These are phyloP conservation scores for Leucoptera coffeella DNA, from an alignment of 2,888 invertebrate genomes.

Conservation along the genomic window DNA sequence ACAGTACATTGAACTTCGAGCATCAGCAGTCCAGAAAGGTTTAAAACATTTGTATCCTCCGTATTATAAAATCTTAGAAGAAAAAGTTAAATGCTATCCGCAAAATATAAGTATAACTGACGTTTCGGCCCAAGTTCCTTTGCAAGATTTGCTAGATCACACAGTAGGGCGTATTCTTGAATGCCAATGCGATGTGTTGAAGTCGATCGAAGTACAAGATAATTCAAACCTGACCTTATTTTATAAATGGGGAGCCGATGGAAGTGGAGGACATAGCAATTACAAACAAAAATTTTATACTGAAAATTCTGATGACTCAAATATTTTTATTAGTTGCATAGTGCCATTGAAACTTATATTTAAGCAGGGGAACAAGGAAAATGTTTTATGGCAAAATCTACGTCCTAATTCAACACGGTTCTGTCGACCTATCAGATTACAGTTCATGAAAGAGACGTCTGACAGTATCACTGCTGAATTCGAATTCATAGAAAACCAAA, in stretches of 20 bases:
- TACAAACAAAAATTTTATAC: slow-evolving; percentile 2
- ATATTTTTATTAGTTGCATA: background rate
- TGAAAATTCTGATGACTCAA: background rate
- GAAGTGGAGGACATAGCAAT: background rate
- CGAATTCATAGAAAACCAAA: background rate
- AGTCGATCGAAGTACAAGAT: background rate
- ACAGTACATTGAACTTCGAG: background rate
- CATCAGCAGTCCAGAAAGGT: background rate
- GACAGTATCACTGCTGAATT: background rate
- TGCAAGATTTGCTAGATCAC: background rate
- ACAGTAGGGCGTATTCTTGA: background rate
- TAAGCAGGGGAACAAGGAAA: background rate
- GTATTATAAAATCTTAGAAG: background rate
- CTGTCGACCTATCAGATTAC: background rate
- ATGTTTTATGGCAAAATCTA: background rate
- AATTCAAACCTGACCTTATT: background rate
- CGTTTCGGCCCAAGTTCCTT: background rate
- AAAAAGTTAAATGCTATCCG: background rate
- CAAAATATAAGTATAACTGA: background rate
- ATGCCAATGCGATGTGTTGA: background rate
- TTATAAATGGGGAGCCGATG: background rate
- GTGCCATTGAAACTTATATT: background rate
- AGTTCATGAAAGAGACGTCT: background rate
- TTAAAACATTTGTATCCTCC: background rate
- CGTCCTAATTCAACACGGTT: background rate